Base-by-base conservation (phyloP, 1,140 invertebrate species). In the Drusus annulatus region DNA sequence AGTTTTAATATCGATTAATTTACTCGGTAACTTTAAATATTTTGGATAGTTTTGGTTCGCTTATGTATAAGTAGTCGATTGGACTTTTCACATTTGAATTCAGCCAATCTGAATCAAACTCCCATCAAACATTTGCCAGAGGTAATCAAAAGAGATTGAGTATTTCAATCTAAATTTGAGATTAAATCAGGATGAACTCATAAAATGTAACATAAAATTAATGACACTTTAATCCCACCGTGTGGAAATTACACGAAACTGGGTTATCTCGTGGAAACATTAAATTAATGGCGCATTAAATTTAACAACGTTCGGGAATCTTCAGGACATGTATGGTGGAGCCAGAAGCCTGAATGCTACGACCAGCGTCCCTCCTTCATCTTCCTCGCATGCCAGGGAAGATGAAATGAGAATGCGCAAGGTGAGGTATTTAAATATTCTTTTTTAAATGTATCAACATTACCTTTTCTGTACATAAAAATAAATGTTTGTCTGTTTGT, bases 281-380 rank as follows among this genome's bases (percentile, higher is more conserved):
- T 56, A 83, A 83, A 83, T 83, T 83, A 83, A 83, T 68, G 81
- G 60, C 36, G 75, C 75, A 69, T 80, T 80, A 74, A 83, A 83
- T 80, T 80, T 75, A 65, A 80, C 81, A 25, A 79, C 78, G 28
- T 68, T 54, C 31, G 45, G n/a, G 23, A 73, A 31, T 60, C 56
- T 36, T 36, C 56, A 69, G 68, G 45, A 71, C 68, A 71, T 21
- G 50, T 71, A 52, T 71, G 68, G 54, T 25, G 25, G 68, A 71
- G 50, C 16, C 10, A 16, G 21, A 25, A 31, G 0, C 62, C 25
- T 60, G 10, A 7, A 45, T 45, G 36, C 36, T 45, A 45, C 10
- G 36, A 10, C 8, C 36, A 45, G 10, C 36, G 36, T 45, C 36
- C 36, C 13, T 45, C 31, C 13, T 45, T 13, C 36, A 7, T 45